Evolutionary conservation across 2,888 invertebrate species (phyloP).

Genomic region (Xylota segnis): DNA sequence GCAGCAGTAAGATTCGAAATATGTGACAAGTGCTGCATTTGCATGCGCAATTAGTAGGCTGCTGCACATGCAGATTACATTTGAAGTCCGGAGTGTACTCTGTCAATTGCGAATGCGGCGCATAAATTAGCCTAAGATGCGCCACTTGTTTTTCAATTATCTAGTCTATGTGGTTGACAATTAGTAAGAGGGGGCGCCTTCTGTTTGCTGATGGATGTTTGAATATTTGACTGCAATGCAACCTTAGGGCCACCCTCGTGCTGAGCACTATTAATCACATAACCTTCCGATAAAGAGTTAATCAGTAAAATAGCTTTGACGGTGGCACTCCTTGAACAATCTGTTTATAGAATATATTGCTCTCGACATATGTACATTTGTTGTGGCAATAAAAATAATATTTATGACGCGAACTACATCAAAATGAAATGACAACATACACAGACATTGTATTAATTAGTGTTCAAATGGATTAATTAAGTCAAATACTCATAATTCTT

Average conservation of each 20-base stretch:
- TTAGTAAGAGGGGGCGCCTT: slow-evolving; percentile 65
- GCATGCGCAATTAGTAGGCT: slow-evolving; percentile 70
- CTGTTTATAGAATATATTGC: slow-evolving; percentile 21
- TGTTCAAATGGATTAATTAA: slow-evolving; percentile 31
- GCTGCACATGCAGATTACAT: slow-evolving; percentile 41
- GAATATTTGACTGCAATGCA: slow-evolving; percentile 31
- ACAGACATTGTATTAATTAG: slow-evolving; percentile 35
- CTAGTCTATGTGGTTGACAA: slow-evolving; percentile 54
- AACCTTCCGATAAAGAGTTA: slow-evolving; percentile 20
- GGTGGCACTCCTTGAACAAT: slow-evolving; percentile 46
- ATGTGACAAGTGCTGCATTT: slow-evolving; percentile 59
- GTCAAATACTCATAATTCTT: slow-evolving; percentile 23
- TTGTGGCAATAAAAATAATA: slow-evolving; percentile 11
- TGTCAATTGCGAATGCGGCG: slow-evolving; percentile 55
- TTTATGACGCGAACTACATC: slow-evolving; percentile 24
- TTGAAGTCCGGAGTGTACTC: slow-evolving; percentile 59
- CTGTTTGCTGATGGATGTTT: slow-evolving; percentile 18
- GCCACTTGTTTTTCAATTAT: slow-evolving; percentile 69
- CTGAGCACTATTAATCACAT: not conserved
- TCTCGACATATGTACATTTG: not conserved
- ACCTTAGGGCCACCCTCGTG: not conserved
- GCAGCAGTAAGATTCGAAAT: slow-evolving; percentile 17
- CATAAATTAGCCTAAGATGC: slow-evolving; percentile 72
- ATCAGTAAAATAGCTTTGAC: slow-evolving; percentile 2
- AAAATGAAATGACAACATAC: slow-evolving; percentile 35